Base-by-base conservation (phyloP, 2,113 vertebrate genomes). In the Sinocyclocheilus rhinocerous region DNA sequence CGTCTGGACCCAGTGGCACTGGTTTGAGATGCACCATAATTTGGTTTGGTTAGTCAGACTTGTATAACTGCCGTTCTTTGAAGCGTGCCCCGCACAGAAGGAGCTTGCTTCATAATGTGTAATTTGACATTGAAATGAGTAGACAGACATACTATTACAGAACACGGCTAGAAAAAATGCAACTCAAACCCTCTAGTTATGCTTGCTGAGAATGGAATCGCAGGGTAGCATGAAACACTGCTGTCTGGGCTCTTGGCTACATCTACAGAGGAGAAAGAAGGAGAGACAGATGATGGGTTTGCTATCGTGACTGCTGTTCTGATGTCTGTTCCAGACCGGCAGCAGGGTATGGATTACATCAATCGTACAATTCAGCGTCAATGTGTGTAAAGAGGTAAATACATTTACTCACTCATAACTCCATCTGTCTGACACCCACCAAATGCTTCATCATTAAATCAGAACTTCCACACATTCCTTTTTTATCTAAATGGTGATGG, bases 91-190 rank as follows among this genome's bases (percentile, higher is more conserved):
- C 10, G 12, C 81, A 83, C 81, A 52, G 45, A 72, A 33, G 18
- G 65, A 50, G 5, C 3, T 29, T 83, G 16, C 65, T 83, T 70
- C 52, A 83, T 83, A 55, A 72, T 83, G 81, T 83, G 81, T 83
- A 72, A 83, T 83, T 83, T 83, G 65, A 83, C 45, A 48, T 70
- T 36, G 48, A 83, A 83, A 83, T 83, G 65, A 83, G 65, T 72
- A 83, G 81, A 83, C 81, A 83, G 81, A 83, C 67, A n/a, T 83
- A 55, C 67, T 83, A 83, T 83, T 83, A 83, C 81, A 72, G 81
- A 36, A 72, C 81, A 72, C 20, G 67, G 81, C 81, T 72, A 50
- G 57, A 36, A 57, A 72, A 55, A 52, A 65, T 72, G 81, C 26
- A 72, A 33, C 65, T 83, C 63, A n/a, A 22, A 55, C 36, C 81